These are phyloP conservation scores for Dendrolimus pini DNA, from an alignment of 2,888 invertebrate species.

Conservation along the genomic window DNA sequence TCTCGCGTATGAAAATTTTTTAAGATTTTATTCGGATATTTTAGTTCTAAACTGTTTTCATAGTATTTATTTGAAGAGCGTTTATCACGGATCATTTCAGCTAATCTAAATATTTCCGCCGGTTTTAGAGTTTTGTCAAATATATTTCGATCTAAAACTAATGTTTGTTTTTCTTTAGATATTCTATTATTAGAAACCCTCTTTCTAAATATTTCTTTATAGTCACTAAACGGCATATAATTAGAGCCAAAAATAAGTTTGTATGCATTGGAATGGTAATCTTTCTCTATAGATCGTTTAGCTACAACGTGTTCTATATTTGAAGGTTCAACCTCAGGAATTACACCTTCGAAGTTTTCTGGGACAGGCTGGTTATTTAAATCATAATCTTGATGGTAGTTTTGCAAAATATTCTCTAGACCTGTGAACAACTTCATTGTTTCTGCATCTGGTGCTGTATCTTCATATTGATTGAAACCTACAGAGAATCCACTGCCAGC, in stretches of 20 bases:
- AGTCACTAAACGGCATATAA: conserved; percentile 29
- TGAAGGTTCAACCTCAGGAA: conserved; percentile 7
- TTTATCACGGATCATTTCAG: conserved; percentile 24
- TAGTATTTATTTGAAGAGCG: background rate
- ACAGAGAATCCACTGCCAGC: conserved; percentile 57
- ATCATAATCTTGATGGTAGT: conserved; percentile 45
- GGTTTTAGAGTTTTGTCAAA: conserved; percentile 40
- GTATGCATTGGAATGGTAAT: conserved; percentile 41
- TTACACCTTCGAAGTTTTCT: conserved; percentile 10
- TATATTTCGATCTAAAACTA: conserved; percentile 29
- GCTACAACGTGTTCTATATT: conserved; percentile 24
- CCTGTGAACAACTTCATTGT: conserved; percentile 51
- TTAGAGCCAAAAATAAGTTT: conserved; percentile 30
- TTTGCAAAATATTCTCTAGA: conserved; percentile 45
- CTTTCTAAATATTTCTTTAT: conserved; percentile 32
- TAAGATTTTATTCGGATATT: background rate
- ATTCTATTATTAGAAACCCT: conserved; percentile 16
- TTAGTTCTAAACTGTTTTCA: background rate
- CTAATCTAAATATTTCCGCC: conserved; percentile 39
- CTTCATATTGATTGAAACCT: conserved; percentile 56
- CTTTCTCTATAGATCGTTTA: conserved; percentile 25
- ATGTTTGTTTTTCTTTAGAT: conserved; percentile 11
- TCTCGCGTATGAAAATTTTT: conserved; percentile 19
- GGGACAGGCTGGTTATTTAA: conserved; percentile 13
- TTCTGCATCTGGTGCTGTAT: conserved; percentile 50